A percentile compares a stretch with the other conserved stretches of the same genome.
Evolutionary conservation across 2,888 invertebrate species (phyloP).

Genomic region (Amphipyra berbera): DNA sequence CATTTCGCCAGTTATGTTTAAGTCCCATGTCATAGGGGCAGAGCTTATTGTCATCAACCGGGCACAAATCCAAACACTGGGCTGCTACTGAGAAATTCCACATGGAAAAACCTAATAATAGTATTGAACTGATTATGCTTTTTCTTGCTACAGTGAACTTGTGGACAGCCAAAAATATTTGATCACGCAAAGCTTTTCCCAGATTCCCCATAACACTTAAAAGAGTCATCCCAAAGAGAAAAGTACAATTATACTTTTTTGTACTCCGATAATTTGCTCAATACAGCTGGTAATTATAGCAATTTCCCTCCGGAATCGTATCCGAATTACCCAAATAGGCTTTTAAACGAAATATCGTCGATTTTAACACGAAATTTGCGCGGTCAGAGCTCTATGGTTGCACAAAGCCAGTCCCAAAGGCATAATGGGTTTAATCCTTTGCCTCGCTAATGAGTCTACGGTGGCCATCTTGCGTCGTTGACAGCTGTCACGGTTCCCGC

Average conservation of each 20-base stretch:
- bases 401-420: slow-evolving; percentile 55
- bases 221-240: slow-evolving; percentile 7
- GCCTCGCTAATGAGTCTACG: slow-evolving; percentile 61
- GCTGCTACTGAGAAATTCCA: too few species aligned
- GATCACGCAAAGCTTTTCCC: slow-evolving; percentile 5
- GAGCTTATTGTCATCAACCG: too few species aligned
- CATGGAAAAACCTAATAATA: too few species aligned
- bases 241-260: slow-evolving; percentile 32
- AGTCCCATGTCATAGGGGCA: too few species aligned
- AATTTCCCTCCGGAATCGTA: slow-evolving; percentile 34
- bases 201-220: slow-evolving; percentile 4
- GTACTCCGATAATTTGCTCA: slow-evolving; percentile 30
- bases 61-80: too few species aligned
- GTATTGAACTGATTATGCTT: too few species aligned
- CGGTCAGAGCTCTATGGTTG: slow-evolving; percentile 30
- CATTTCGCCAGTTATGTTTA: too few species aligned
- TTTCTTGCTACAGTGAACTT: too few species aligned
- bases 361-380: slow-evolving; percentile 37
- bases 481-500: slow-evolving; percentile 65
- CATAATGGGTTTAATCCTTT: slow-evolving; percentile 60
- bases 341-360: slow-evolving; percentile 46
- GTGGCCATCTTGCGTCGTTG: slow-evolving; percentile 63
- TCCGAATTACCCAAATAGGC: slow-evolving; percentile 34
- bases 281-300: slow-evolving; percentile 43
- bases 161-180: too few species aligned